Evolutionary conservation across 2,888 invertebrate genomes (phyloP), one percentile per base, ranked within the genome.

Genomic region (Scaptomyza reducta): DNA sequence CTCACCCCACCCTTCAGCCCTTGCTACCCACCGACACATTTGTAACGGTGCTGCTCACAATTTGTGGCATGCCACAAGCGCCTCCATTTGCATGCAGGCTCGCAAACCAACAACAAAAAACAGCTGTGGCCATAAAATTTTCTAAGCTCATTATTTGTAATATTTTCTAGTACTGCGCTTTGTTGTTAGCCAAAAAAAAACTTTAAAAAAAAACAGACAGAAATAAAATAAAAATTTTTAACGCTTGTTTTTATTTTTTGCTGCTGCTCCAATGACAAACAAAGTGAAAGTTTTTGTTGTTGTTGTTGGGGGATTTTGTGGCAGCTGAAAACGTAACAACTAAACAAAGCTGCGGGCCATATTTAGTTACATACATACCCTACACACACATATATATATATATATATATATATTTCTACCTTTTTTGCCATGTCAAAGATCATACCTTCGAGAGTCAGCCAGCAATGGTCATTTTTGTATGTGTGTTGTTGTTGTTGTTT

Each of bases 131-230:
- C 73, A 70, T 80, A 75, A 70, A 67, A 84, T 80, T 87, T 86
- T 87, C 82, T 82, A 87, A 84, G 84, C 82, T 82, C 84, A 82
- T 82, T 82, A 82, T 82, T 82, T 82, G 87, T 75, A 84, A 87
- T 75, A 77, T 62, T 63, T 66, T 50, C 3, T 6, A 29, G 27
- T 11, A 27, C 13, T 44, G 22, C 22, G 22, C 44, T 29, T 46
- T 46, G 13, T 16, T 44, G 40, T 38, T 29, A 18, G 29, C 25
- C 33, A 16, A 41, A 50, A 57, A 33, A 44, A n/a, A n/a, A n/a
- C n/a, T n/a, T n/a, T n/a, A n/a, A 53, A 55, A 58, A 44, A 53
- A 58, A 51, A 72, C 29, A 65, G 67, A 71, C 33, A 62, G 38
- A 65, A 70, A 38, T 14, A 38, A 38, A 38, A 61, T 67, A 54